Conservation (phyloP, 2,113 vertebrate genomes). For the Hirundichthys speculiger region DNA sequence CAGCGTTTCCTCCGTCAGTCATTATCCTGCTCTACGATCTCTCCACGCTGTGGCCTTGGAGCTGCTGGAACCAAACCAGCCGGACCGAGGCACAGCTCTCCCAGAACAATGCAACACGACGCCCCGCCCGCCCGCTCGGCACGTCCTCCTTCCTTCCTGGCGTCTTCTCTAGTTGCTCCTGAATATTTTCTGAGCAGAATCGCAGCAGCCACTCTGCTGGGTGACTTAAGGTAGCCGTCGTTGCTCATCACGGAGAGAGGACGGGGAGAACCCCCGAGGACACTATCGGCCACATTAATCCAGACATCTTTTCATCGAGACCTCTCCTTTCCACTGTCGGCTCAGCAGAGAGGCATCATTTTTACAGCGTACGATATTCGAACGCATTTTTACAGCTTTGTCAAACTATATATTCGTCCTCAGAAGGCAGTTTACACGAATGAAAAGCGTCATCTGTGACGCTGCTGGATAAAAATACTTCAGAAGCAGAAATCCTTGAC, state of each 20-base stretch:
- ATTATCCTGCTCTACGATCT: no score
- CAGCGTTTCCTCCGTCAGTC: no score
- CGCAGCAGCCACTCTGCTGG: constrained; percentile 38
- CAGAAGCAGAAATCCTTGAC: constrained; percentile 1
- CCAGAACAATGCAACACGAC: constrained; percentile 1
- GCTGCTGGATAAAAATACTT: neutral
- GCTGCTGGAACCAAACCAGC: neutral
- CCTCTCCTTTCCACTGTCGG: constrained; percentile 20
- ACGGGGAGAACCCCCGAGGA: constrained; percentile 51
- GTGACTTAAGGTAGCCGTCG: constrained; percentile 63
- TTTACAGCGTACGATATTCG: constrained; percentile 9
- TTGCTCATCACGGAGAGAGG: constrained; percentile 47
- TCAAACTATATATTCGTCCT: constrained; percentile 16
- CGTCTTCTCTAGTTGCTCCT: neutral
- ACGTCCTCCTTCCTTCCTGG: constrained; percentile 9
- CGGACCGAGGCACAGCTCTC: neutral
- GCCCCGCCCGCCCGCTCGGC: constrained; percentile 6
- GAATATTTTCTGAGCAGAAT: constrained; percentile 6
- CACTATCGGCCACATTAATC: constrained; percentile 49
- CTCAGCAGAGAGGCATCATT: constrained; percentile 13
- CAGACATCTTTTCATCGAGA: constrained; percentile 43
- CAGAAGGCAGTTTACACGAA: constrained; percentile 2
- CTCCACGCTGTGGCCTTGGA: no score
- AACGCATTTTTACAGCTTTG: neutral
- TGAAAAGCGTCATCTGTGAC: neutral